A percentile compares a stretch with the other conserved stretches of the same genome.
Evolutionary conservation across 1,140 invertebrate genomes (phyloP).

Genomic region (Drosophila gunungcola): DNA sequence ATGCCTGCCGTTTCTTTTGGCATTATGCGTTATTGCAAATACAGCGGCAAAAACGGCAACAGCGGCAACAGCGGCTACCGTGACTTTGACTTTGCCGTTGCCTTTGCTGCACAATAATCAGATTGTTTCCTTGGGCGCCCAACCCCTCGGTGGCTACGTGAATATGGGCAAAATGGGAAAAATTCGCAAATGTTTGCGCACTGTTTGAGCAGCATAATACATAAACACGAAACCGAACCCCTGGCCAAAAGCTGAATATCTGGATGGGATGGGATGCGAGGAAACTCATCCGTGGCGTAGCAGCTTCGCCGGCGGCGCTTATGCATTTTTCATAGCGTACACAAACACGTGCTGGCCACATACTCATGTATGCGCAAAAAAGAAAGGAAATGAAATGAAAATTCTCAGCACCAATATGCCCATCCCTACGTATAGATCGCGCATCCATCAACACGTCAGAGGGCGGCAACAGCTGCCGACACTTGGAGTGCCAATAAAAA

Average conservation of each 20-base stretch:
- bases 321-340: slow-evolving; percentile 78
- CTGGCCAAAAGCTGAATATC: slow-evolving; percentile 8
- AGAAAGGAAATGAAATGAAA: slow-evolving; percentile 53
- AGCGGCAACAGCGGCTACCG: slow-evolving; percentile 17
- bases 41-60: slow-evolving; percentile 15
- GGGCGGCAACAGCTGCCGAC: slow-evolving; percentile 73
- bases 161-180: slow-evolving; percentile 75
- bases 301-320: slow-evolving; percentile 60
- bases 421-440: slow-evolving; percentile 6
- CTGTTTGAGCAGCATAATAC: slow-evolving; percentile 53
- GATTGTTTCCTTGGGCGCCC: slow-evolving; percentile 38
- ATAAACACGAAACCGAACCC: slow-evolving; percentile 18
- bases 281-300: slow-evolving; percentile 19
- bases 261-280: neutral
- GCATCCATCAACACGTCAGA: slow-evolving; percentile 76
- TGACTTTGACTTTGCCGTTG: slow-evolving; percentile 57
- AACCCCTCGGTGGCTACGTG: slow-evolving; percentile 27
- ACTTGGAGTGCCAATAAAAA: slow-evolving; percentile 83
- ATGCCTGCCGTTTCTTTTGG: slow-evolving; percentile 38
- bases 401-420: slow-evolving; percentile 28
- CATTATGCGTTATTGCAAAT: slow-evolving; percentile 75
- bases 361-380: slow-evolving; percentile 52
- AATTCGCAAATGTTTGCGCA: slow-evolving; percentile 68
- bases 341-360: slow-evolving; percentile 70
- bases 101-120: slow-evolving; percentile 69